Base-by-base conservation (phyloP, 1,140 invertebrate genomes). In the Calosoma granatense region DNA sequence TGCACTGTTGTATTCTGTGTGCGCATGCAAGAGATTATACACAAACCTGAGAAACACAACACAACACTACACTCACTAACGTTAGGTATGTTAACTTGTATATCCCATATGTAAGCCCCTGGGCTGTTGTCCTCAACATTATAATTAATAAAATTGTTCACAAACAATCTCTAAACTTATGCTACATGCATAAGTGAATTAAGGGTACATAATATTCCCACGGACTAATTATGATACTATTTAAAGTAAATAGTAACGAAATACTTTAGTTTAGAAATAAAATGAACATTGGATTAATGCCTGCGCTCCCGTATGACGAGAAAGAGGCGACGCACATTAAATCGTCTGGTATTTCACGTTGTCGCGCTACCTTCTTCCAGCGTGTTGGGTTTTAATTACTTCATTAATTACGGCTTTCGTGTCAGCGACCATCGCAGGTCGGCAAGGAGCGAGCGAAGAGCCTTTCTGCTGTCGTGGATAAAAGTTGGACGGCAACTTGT, bases 321-420 rank as follows among this genome's bases (percentile, higher is more conserved):
- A 36, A 36, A 6, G 26, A 36, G 26, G 26, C n/a, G 26, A 36
- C 26, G n/a, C 26, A 36, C 26, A 36, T 36, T 36, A 36, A 36
- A 36, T 36, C n/a, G 26, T 6, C n/a, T 36, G 26, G n/a, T n/a
- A 36, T 6, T 36, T 36, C 26, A n/a, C 26, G 26, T 36, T n/a
- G 26, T n/a, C n/a, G 6, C 6, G 26, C 26, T 36, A 36, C 26
- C 41, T 47, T 47, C 9, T 47, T 47, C 15, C 17, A 47, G 41
- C 41, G 41, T 47, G 41, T 47, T 11, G 15, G 6, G 17, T 47
- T 47, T 47, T 47, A 47, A 47, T 47, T 47, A 47, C 41, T 47
- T 47, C 41, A 47, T 47, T 47, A 47, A 47, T 47, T 47, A 47
- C 41, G 17, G 17, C 41, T 9, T 3, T 47, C 6, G 41, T 47